Evolutionary conservation across 2,797 vertebrate species (phyloP), one percentile per base, ranked within the genome.

Genomic region (Hoplostethus mediterraneus): DNA sequence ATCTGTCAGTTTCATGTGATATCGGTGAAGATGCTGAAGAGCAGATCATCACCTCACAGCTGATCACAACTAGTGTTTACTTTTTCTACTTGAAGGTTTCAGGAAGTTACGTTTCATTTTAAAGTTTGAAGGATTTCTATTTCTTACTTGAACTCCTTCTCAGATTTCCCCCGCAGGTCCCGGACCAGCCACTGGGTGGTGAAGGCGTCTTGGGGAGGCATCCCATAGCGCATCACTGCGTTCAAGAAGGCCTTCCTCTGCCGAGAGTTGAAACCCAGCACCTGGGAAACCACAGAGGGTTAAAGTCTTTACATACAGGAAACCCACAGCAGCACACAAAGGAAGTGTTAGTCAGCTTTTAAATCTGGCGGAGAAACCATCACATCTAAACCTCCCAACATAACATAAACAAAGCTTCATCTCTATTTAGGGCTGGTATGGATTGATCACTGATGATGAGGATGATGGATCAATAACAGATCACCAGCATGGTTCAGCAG

Each of bases 231-330:
- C 98, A 99, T 99, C 85, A 99, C 98, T 5, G 98, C 98, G 25
- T 99, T 99, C 82, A 99, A 94, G 95, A 99, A 99, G 51, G 98
- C 98, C 90, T 99, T 99, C 89, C 98, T 93, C 89, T 99, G 98
- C n/a, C 98, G 96, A 56, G 97, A 97, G 40, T 99, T 99, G 92
- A 99, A 99, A 57, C 98, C 98, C 92, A 99, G 83, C 47, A 99
- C 98, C 98, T 99, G 81, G 16, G 4, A 59, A 13, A 48, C 1
- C 3, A 25, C 31, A 61, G 7, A 47, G 0, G n/a, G 4, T 4
- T 3, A 38, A 31, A 16, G 6, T 5, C 2, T 25, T 67, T 13
- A 14, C 0, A 5, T 1, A 4, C 40, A 61, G 42, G 48, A 17
- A 12, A n/a, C 7, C 9, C 21, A 11, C 7, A 16, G 12, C 10